Base-by-base conservation (phyloP, 2,113 vertebrate species). In the Lycaon pictus region DNA sequence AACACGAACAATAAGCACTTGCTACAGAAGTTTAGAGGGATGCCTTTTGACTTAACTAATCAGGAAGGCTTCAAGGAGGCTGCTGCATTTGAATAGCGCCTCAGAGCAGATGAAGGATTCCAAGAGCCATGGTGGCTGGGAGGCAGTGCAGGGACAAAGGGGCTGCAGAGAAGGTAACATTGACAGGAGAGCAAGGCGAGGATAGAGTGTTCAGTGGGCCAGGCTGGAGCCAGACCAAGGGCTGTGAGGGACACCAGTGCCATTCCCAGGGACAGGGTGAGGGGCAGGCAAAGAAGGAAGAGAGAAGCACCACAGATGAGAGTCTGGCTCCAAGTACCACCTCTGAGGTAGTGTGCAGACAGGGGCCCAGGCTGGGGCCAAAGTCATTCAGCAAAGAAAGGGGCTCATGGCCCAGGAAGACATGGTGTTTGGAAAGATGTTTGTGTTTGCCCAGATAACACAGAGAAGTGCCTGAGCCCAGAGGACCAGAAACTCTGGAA, bases 121-220 rank as follows among this genome's bases (percentile, higher is more conserved):
- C 58, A 56, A 35, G 0, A 69, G 76, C 35, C n/a, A 12, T 20
- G 53, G 16, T 77, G 48, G 22, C 32, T 79, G 29, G 51, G n/a
- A 76, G 67, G 74, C 32, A 53, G 7, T 56, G 51, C 7, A 35
- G n/a, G 20, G 12, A 5, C 2, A 53, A n/a, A 55, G 43, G 16
- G n/a, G 32, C 53, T 37, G 32, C 51, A 43, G 69, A 93, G n/a
- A 16, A 35, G 35, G 62, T 62, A 32, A 92, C 27, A 32, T 0
- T 5, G 84, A 5, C 43, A 20, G 25, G 25, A 83, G 16, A 76
- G 37, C 10, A 62, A 88, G 55, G 7, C 5, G 0, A 0, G 0
- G 69, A 60, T 0, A 51, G 29, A 65, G 92, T 0, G 1, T 20
- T 11, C 29, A 5, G 62, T 1, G 32, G 17, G 29, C n/a, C n/a